A percentile compares a stretch with the other conserved stretches of the same genome.
Evolutionary conservation across 37 sponge, comb jelly and placozoan species (phyloP).

Genomic region (Chondrosia reniformis): DNA sequence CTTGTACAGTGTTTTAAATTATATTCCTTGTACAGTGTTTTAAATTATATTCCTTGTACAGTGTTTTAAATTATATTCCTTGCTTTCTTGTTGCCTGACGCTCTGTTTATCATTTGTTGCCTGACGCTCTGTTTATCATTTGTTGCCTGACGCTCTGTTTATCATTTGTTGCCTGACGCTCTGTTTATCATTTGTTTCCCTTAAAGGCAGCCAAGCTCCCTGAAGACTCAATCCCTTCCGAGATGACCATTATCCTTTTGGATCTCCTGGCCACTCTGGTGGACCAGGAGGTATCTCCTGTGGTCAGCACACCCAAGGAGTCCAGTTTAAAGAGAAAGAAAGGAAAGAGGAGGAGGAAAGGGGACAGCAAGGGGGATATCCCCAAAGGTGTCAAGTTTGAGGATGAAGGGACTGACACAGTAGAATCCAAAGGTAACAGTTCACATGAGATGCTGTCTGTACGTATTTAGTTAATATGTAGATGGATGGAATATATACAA

Average conservation of each 20-base stretch:
- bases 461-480: too few species aligned
- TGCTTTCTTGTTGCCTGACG: too few species aligned
- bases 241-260: conserved; percentile 5
- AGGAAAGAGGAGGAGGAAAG: conserved; percentile 17
- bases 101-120: too few species aligned
- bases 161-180: too few species aligned
- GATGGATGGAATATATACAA: neutral
- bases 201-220: neutral
- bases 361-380: neutral
- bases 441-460: too few species aligned
- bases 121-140: too few species aligned
- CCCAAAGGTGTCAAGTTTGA: conserved; percentile 9
- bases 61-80: too few species aligned
- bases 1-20: too few species aligned
- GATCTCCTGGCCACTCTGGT: conserved; percentile 7
- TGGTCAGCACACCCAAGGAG: conserved; percentile 4
- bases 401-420: conserved; percentile 14
- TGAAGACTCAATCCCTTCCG: conserved; percentile 8
- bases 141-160: too few species aligned
- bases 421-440: conserved; percentile 26
- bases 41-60: too few species aligned
- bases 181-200: neutral
- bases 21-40: too few species aligned
- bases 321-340: neutral
- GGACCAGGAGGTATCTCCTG: conserved; percentile 14